A percentile compares a stretch with the other conserved stretches of the same genome.
phyloP scores from a whole-genome alignment of 2,888 invertebrate genomes.

The Erebia aethiops region DNA sequence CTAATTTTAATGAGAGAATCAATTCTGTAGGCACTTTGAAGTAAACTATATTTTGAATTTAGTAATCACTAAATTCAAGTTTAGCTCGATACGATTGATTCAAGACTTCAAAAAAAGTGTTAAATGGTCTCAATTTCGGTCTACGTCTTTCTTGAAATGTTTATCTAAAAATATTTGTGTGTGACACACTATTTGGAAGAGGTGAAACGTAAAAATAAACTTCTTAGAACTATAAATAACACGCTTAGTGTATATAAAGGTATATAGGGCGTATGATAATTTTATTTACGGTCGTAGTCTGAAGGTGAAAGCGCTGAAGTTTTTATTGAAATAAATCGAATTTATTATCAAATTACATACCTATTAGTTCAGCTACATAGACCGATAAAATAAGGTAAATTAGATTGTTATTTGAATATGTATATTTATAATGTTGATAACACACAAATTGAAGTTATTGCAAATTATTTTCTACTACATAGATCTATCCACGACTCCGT shows the following conservation, averaged over 20 bases:
- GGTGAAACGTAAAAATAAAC: conserved; percentile 40
- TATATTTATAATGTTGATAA: neutral
- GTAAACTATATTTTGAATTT: conserved; percentile 9
- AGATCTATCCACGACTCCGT: too few relatives aligned
- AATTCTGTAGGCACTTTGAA: neutral
- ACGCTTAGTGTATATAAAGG: neutral
- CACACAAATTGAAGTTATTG: neutral
- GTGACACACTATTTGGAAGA: conserved; percentile 27
- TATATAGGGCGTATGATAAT: conserved; percentile 8
- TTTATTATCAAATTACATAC: neutral
- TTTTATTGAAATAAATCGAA: neutral
- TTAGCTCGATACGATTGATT: neutral
- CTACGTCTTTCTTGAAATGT: conserved; percentile 18
- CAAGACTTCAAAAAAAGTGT: neutral
- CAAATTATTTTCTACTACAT: too few relatives aligned
- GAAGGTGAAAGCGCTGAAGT: conserved; percentile 3
- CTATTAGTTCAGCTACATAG: neutral
- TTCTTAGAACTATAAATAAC: conserved; percentile 38
- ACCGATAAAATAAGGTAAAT: neutral
- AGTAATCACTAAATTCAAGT: neutral
- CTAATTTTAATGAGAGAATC: conserved; percentile 19
- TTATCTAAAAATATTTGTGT: conserved; percentile 31
- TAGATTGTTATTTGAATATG: neutral
- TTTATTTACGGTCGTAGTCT: conserved; percentile 6
- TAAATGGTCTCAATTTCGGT: conserved; percentile 1